These are phyloP conservation scores for Zaprionus obscuricornis DNA, from an alignment of 2,888 invertebrate species.

Conservation along the genomic window DNA sequence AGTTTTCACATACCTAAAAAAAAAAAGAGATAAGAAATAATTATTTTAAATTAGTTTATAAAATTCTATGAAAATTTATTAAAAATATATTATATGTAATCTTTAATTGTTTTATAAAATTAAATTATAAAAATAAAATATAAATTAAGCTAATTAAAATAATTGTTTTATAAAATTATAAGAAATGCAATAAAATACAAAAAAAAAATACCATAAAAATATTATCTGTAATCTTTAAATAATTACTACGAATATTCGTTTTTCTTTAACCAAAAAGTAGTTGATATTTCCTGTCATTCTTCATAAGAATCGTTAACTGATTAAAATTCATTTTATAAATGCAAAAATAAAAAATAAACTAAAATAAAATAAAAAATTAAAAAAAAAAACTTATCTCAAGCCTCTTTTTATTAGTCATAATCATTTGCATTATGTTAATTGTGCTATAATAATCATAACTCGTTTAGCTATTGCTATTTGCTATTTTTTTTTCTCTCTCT, in stretches of 20 bases:
- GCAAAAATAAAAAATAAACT: not conserved
- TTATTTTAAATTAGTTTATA: not conserved
- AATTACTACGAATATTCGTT: too few species aligned
- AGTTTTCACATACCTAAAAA: conserved; percentile 23
- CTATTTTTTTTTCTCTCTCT: too few species aligned
- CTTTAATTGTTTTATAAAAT: not conserved
- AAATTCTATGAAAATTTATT: not conserved
- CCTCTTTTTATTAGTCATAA: conserved; percentile 18
- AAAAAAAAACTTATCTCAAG: not conserved
- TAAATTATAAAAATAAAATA: too few species aligned
- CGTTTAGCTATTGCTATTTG: conserved; percentile 12
- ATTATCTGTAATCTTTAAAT: too few species aligned
- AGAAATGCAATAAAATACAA: too few species aligned
- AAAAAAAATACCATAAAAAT: too few species aligned
- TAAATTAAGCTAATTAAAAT: too few species aligned
- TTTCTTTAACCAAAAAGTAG: too few species aligned
- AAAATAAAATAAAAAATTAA: not conserved
- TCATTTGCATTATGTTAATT: conserved; percentile 30
- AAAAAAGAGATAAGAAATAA: not conserved
- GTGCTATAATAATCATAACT: conserved; percentile 2
- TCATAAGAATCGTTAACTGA: too few species aligned
- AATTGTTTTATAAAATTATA: too few species aligned
- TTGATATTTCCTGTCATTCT: too few species aligned
- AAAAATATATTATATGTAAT: not conserved
- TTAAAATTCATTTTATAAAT: not conserved